Evolutionary conservation across 1,140 invertebrate species (phyloP).

Genomic region (Adoxophyes honmai): DNA sequence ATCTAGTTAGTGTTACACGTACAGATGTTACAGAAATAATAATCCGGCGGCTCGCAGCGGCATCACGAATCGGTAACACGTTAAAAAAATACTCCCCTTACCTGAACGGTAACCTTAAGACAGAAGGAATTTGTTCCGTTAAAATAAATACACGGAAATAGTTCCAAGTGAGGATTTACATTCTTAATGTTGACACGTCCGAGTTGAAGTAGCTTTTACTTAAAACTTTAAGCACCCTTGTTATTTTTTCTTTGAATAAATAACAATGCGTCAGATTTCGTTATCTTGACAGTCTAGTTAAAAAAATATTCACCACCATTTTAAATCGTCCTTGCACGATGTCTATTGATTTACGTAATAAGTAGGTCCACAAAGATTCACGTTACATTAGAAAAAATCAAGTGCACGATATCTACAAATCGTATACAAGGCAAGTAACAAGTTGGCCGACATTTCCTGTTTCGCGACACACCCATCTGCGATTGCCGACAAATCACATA

Average conservation of each 20-base stretch:
- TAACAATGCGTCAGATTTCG: too few relatives aligned
- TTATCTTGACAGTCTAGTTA: too few relatives aligned
- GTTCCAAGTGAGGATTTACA: conserved; percentile 22
- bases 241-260: too few relatives aligned
- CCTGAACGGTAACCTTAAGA: conserved; percentile 47
- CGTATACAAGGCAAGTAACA: conserved; percentile 45
- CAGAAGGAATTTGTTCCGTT: conserved; percentile 59
- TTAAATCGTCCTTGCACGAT: too few relatives aligned
- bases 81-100: conserved; percentile 52
- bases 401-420: conserved; percentile 23
- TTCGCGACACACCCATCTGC: conserved; percentile 55
- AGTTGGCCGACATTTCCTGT: conserved; percentile 64
- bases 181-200: conserved; percentile 10
- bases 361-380: neutral
- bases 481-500: conserved; percentile 55
- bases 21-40: conserved; percentile 74
- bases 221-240: neutral
- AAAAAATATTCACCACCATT: too few relatives aligned
- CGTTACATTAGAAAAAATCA: conserved; percentile 7
- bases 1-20: conserved; percentile 72
- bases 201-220: conserved; percentile 3
- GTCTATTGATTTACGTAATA: neutral
- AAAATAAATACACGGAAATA: conserved; percentile 54
- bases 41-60: conserved; percentile 41
- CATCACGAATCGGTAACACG: conserved; percentile 40